Evolutionary conservation across 1,140 invertebrate species (phyloP).

Genomic region (Eriosoma lanigerum): DNA sequence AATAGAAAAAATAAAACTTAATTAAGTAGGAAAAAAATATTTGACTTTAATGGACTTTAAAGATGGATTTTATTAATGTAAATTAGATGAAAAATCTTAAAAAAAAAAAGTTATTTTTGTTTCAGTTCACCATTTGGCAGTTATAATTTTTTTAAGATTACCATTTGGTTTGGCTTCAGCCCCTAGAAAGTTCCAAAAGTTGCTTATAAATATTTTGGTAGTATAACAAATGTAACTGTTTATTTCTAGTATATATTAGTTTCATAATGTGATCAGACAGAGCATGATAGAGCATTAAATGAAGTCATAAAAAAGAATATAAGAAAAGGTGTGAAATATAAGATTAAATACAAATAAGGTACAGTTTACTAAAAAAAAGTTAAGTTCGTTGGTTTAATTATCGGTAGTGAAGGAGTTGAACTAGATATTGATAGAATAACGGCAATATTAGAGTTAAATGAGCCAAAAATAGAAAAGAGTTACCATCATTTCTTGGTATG

Average conservation of each 20-base stretch:
- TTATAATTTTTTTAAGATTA: not conserved
- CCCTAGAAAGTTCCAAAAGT: conserved; percentile 53
- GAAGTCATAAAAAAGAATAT: not conserved
- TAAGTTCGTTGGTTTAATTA: conserved; percentile 58
- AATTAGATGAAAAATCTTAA: not conserved
- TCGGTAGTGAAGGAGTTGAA: conserved; percentile 56
- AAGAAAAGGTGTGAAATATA: conserved; percentile 54
- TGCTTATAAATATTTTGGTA: conserved; percentile 54
- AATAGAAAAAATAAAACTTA: not conserved
- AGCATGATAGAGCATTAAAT: not conserved
- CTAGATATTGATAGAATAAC: conserved; percentile 56
- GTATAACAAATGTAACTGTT: conserved; percentile 56
- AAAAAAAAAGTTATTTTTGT: not conserved
- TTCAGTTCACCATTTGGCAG: not conserved
- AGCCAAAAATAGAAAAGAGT: conserved; percentile 55
- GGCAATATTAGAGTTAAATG: conserved; percentile 57
- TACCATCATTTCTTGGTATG: conserved; percentile 59
- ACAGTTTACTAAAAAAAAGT: conserved; percentile 56
- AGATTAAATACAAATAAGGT: conserved; percentile 58
- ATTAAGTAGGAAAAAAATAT: not conserved
- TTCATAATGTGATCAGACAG: not conserved
- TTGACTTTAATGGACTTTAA: no score
- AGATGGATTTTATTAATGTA: conserved; percentile 6
- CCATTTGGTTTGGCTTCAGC: not conserved
- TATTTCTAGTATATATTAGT: conserved; percentile 55